Percentiles rank a stretch among this genome's conserved stretches.
phyloP scores from a whole-genome alignment of 2,888 invertebrate species.

The Eilema depressum region DNA sequence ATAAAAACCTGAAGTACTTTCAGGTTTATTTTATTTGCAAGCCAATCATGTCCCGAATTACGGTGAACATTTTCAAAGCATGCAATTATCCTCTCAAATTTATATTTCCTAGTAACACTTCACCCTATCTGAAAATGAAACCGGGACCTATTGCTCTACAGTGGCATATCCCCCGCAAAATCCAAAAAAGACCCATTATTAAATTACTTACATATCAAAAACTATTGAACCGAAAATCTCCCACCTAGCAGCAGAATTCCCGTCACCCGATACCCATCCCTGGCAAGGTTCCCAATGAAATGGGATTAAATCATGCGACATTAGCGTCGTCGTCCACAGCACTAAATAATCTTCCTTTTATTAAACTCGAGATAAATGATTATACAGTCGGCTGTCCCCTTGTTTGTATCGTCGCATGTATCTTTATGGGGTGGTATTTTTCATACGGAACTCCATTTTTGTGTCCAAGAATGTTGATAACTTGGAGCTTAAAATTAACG shows the following conservation, averaged over 20 bases:
- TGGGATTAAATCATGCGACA: conserved; percentile 86
- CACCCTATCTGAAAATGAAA: neutral
- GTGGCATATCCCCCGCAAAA: neutral
- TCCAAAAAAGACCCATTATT: neutral
- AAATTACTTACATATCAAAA: conserved; percentile 4
- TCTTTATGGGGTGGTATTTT: conserved; percentile 58
- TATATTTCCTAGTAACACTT: neutral
- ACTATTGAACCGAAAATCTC: conserved; percentile 28
- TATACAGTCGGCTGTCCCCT: conserved; percentile 80
- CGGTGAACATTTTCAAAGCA: neutral
- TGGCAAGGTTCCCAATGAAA: conserved; percentile 83
- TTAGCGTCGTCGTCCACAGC: conserved; percentile 76
- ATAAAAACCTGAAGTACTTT: no score
- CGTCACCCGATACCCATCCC: conserved; percentile 46
- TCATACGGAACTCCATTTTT: conserved; percentile 47
- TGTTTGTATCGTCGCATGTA: conserved; percentile 64
- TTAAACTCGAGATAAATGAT: conserved; percentile 87
- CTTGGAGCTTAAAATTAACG: neutral
- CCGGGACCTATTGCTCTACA: neutral
- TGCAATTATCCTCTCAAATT: neutral
- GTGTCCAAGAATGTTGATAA: conserved; percentile 32
- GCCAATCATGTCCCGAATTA: no score
- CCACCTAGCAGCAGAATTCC: conserved; percentile 23
- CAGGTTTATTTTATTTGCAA: no score
- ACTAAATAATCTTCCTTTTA: conserved; percentile 87